Conservation (phyloP, 2,888 invertebrate genomes). For the Scaeva pyrastri region DNA sequence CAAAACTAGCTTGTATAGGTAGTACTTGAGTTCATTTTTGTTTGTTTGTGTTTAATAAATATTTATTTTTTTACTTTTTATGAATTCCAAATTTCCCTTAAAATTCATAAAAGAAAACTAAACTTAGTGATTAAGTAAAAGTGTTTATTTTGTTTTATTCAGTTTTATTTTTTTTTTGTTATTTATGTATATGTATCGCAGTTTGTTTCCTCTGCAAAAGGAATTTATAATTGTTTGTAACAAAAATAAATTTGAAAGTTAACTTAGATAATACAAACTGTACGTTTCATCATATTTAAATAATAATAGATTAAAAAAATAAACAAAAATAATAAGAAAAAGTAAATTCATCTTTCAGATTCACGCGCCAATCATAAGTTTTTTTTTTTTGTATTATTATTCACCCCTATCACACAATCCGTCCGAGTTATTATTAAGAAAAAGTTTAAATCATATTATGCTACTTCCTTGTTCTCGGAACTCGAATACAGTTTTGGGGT, state of each 20-base stretch:
- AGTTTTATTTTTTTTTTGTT: slow-evolving; percentile 27
- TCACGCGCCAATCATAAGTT: slow-evolving; percentile 29
- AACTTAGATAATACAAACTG: slow-evolving; percentile 58
- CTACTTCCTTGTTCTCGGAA: not conserved
- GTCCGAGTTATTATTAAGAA: not conserved
- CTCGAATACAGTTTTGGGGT: no score
- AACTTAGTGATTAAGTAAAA: slow-evolving; percentile 62
- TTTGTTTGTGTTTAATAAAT: slow-evolving; percentile 62
- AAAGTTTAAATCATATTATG: not conserved
- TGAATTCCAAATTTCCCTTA: slow-evolving; percentile 10
- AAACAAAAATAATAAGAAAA: slow-evolving; percentile 29
- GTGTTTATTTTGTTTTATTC: slow-evolving; percentile 33
- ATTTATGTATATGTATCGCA: slow-evolving; percentile 59
- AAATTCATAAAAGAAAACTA: slow-evolving; percentile 45
- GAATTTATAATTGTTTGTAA: slow-evolving; percentile 38
- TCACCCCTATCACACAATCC: slow-evolving; percentile 34
- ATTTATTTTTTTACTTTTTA: slow-evolving; percentile 49
- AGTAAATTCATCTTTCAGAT: slow-evolving; percentile 13
- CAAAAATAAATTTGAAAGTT: slow-evolving; percentile 44
- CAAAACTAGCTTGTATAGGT: slow-evolving; percentile 43
- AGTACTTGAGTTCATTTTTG: slow-evolving; percentile 61
- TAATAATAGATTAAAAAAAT: slow-evolving; percentile 4
- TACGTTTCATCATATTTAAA: slow-evolving; percentile 37
- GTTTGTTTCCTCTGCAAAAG: slow-evolving; percentile 47
- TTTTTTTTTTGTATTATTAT: slow-evolving; percentile 6